A percentile compares a stretch with the other conserved stretches of the same genome.
These are phyloP conservation scores for Enteromius unitaeniatus DNA, from an alignment of 2,797 vertebrate genomes.

Conservation along the genomic window DNA sequence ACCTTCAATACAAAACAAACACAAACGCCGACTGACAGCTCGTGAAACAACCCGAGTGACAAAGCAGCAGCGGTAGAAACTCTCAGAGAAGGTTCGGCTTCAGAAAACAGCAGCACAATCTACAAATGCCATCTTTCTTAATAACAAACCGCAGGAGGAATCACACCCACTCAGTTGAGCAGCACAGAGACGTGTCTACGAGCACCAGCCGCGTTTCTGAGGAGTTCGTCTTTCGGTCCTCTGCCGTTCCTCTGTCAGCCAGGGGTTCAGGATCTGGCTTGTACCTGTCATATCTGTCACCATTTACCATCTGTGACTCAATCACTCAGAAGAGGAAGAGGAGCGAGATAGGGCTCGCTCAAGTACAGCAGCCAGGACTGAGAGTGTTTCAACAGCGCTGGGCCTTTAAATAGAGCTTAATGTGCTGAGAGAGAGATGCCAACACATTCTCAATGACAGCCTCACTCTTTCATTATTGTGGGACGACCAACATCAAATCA, in stretches of 20 bases:
- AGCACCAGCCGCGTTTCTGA: neutral
- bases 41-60: neutral
- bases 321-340: slow-evolving; percentile 43
- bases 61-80: neutral
- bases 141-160: slow-evolving; percentile 46
- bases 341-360: neutral
- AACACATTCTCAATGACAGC: neutral
- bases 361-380: neutral
- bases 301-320: slow-evolving; percentile 58
- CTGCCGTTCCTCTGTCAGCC: slow-evolving; percentile 60
- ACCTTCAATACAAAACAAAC: neutral
- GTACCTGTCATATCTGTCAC: slow-evolving; percentile 71
- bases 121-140: slow-evolving; percentile 16
- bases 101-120: neutral
- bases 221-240: slow-evolving; percentile 49
- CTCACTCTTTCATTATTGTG: neutral
- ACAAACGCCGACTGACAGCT: neutral
- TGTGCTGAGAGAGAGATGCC: neutral
- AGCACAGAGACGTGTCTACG: slow-evolving; percentile 5
- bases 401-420: slow-evolving; percentile 9
- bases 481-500: neutral
- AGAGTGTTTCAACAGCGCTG: neutral
- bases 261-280: slow-evolving; percentile 65
- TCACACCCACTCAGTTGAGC: slow-evolving; percentile 50
- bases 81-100: neutral